These are phyloP conservation scores for Malurus elegans DNA, from an alignment of 2,113 vertebrate genomes.

Conservation along the genomic window DNA sequence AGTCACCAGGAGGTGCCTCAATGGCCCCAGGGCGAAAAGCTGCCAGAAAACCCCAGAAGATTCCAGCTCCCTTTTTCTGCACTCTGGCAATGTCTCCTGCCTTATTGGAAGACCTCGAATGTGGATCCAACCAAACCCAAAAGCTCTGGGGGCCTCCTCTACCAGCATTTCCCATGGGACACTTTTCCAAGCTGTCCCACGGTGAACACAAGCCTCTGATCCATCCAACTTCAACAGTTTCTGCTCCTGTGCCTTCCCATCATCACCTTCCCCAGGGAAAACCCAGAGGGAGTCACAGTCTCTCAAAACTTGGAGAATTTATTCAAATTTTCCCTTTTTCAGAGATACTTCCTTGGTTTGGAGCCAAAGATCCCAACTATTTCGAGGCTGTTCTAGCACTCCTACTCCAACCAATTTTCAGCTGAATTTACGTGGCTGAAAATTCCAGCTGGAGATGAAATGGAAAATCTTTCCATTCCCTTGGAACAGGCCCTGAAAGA, in stretches of 20 bases:
- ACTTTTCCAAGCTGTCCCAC: fast-evolving
- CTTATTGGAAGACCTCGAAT: not conserved
- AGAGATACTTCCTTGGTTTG: not conserved
- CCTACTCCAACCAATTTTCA: not conserved
- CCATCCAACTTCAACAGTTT: not conserved
- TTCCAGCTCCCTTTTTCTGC: not conserved
- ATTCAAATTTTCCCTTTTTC: not conserved
- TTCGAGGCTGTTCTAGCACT: not conserved
- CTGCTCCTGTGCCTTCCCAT: not conserved
- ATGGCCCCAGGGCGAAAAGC: not conserved
- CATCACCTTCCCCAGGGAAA: not conserved
- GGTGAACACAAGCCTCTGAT: fast-evolving
- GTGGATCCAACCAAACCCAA: not conserved
- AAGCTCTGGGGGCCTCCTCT: not conserved
- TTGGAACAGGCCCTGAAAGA: not conserved
- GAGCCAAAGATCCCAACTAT: not conserved
- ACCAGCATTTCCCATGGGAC: fast-evolving
- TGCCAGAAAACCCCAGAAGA: not conserved
- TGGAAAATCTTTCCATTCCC: not conserved
- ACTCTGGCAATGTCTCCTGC: not conserved
- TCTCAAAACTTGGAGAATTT: not conserved
- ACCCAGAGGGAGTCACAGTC: not conserved
- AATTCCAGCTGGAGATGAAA: not conserved
- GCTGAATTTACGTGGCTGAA: not conserved
- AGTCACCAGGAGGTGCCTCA: not conserved